Percentiles rank a stretch among this genome's conserved stretches.
Conservation (phyloP, 1,140 invertebrate species). For the Mylabris phalerata region DNA sequence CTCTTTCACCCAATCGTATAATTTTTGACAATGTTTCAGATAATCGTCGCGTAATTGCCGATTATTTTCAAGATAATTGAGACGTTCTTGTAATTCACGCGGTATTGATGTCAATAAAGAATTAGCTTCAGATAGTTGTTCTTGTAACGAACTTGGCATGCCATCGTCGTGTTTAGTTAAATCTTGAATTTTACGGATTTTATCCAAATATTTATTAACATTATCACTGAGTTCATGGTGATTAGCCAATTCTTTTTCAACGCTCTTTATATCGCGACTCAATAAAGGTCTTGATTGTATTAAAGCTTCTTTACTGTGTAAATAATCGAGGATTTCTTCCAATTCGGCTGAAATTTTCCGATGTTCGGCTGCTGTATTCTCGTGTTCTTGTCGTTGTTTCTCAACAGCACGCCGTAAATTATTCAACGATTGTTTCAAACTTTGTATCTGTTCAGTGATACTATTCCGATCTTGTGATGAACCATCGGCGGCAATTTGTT, state of each 20-base stretch:
- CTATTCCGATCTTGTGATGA: conserved; percentile 77
- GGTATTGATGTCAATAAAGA: conserved; percentile 70
- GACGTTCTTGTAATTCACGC: conserved; percentile 68
- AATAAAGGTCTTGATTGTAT: conserved; percentile 77
- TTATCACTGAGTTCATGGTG: conserved; percentile 64
- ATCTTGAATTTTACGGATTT: conserved; percentile 61
- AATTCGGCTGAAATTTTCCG: conserved; percentile 73
- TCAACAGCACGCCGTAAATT: conserved; percentile 74
- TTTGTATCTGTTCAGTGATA: conserved; percentile 80
- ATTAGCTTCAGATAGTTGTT: conserved; percentile 76
- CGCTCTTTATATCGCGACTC: conserved; percentile 67
- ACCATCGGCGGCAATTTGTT: conserved; percentile 83
- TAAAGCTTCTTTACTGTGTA: conserved; percentile 76
- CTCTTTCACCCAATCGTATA: conserved; percentile 79
- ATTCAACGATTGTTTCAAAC: conserved; percentile 76
- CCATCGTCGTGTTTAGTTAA: conserved; percentile 63
- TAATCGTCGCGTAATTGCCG: conserved; percentile 71
- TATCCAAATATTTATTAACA: conserved; percentile 64
- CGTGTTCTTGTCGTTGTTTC: conserved; percentile 77
- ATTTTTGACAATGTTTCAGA: conserved; percentile 61
- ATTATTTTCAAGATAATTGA: conserved; percentile 73
- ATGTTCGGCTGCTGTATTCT: conserved; percentile 79
- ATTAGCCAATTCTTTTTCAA: conserved; percentile 73
- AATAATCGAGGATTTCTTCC: conserved; percentile 72
- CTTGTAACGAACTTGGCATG: conserved; percentile 68